phyloP scores from a whole-genome alignment of 2,113 vertebrate species.

The Eptesicus fuscus region DNA sequence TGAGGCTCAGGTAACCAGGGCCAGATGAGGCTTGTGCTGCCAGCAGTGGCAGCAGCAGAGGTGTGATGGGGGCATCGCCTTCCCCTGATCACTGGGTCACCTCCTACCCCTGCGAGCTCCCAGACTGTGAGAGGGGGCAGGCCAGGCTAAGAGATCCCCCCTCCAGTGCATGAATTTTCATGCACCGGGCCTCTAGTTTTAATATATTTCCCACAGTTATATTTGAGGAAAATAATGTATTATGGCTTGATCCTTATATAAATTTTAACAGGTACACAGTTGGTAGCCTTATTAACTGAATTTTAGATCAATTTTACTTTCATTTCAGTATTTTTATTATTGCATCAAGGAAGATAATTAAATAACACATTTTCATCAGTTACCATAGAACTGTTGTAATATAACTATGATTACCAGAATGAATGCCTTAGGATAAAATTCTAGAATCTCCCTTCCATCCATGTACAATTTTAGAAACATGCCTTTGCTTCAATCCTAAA shows the following conservation, averaged over 20 bases:
- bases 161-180: too few relatives aligned
- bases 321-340: neutral
- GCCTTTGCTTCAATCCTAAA: neutral
- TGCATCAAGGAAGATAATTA: neutral
- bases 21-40: too few relatives aligned
- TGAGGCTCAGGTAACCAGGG: too few relatives aligned
- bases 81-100: too few relatives aligned
- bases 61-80: too few relatives aligned
- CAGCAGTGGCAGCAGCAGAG: too few relatives aligned
- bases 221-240: neutral
- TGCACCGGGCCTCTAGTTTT: neutral
- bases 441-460: neutral
- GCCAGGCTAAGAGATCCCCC: too few relatives aligned
- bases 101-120: too few relatives aligned
- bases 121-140: too few relatives aligned
- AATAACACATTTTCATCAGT: neutral
- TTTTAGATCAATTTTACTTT: neutral
- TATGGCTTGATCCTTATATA: constrained; percentile 1
- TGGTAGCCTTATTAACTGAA: constrained; percentile 10
- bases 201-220: neutral
- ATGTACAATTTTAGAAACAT: neutral
- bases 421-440: neutral
- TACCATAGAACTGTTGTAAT: neutral
- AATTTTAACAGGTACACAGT: constrained; percentile 19
- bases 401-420: neutral